These are phyloP conservation scores for Sarcophaga bullata DNA, from an alignment of 1,140 invertebrate species.

Conservation along the genomic window DNA sequence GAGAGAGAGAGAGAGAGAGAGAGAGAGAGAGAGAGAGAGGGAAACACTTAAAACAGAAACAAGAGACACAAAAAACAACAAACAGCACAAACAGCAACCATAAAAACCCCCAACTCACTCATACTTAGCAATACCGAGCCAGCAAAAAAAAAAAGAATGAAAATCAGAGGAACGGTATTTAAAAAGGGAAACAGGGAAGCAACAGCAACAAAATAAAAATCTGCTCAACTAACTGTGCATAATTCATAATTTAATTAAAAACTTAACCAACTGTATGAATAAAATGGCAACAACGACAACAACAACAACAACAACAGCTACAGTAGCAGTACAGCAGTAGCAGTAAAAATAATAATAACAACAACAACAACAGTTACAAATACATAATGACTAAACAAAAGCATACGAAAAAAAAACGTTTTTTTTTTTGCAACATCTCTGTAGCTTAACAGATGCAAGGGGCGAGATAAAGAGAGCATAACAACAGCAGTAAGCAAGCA, in stretches of 20 bases:
- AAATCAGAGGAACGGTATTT: background rate
- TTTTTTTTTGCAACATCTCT: no score
- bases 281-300: constrained; percentile 18
- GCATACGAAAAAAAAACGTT: no score
- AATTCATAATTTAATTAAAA: constrained; percentile 61
- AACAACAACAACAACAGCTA: constrained; percentile 8
- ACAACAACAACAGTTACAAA: background rate
- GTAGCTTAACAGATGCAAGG: no score
- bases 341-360: background rate
- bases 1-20: background rate
- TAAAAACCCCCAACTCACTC: background rate
- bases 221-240: constrained; percentile 59
- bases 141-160: background rate
- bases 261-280: constrained; percentile 52
- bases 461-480: no score
- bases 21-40: background rate
- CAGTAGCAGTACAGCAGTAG: constrained; percentile 2
- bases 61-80: background rate
- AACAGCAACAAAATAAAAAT: constrained; percentile 46
- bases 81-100: background rate
- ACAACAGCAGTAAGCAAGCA: no score
- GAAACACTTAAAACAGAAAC: background rate
- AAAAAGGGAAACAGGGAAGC: constrained; percentile 12
- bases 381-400: background rate
- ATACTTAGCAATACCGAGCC: no score